These are phyloP conservation scores for Metopolophium dirhodum DNA, from an alignment of 1,140 invertebrate species.

Conservation along the genomic window DNA sequence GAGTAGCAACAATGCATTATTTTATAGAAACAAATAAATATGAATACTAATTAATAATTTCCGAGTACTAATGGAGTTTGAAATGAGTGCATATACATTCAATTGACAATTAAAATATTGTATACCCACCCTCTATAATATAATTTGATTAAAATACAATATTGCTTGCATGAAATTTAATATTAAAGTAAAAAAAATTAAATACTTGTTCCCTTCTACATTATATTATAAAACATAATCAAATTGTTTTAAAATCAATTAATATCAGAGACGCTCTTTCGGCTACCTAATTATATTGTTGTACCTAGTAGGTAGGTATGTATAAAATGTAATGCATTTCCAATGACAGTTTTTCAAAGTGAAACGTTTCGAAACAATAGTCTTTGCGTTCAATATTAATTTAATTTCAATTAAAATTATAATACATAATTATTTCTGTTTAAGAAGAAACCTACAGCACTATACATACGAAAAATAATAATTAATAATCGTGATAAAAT, in stretches of 20 bases:
- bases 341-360: neutral
- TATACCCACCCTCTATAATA: neutral
- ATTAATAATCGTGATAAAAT: neutral
- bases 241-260: slow-evolving; percentile 4
- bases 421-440: neutral
- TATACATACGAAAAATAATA: neutral
- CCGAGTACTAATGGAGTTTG: neutral
- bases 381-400: neutral
- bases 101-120: neutral
- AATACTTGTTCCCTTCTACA: neutral
- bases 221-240: neutral
- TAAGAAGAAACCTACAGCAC: neutral
- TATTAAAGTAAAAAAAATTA: neutral
- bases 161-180: neutral
- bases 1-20: neutral
- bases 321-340: neutral
- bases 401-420: neutral
- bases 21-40: neutral
- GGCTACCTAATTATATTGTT: neutral
- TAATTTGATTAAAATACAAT: slow-evolving; percentile 10
- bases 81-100: neutral
- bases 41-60: slow-evolving; percentile 5
- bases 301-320: neutral
- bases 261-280: neutral
- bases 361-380: neutral